Percentiles rank a stretch among this genome's conserved stretches.
Conservation (phyloP, 2,888 invertebrate genomes). For the Catocala nupta region DNA sequence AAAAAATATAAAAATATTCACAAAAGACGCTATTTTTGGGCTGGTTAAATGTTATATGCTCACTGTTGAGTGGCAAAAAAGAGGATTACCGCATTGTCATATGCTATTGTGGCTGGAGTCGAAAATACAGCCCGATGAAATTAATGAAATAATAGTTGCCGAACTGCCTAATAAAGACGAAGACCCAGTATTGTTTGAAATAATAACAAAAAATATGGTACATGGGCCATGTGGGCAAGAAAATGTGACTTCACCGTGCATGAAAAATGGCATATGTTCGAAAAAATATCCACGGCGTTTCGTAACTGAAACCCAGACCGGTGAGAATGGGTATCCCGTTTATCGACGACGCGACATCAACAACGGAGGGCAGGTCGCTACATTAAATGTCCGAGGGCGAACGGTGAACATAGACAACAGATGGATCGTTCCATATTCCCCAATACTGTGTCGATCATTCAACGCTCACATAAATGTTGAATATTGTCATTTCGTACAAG, state of each 20-base stretch:
- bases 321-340: conserved; percentile 21
- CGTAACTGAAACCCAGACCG: conserved; percentile 17
- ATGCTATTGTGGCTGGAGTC: too few relatives aligned
- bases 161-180: conserved; percentile 9
- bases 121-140: conserved; percentile 12
- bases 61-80: too few relatives aligned
- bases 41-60: too few relatives aligned
- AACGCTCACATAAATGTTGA: conserved; percentile 14
- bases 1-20: too few relatives aligned
- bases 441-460: conserved; percentile 9
- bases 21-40: too few relatives aligned
- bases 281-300: conserved; percentile 28
- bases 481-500: conserved; percentile 6
- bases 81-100: too few relatives aligned
- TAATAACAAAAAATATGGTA: too few relatives aligned
- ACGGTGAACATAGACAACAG: conserved; percentile 9
- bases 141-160: conserved; percentile 13
- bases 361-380: conserved; percentile 2
- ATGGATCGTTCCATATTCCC: conserved; percentile 12
- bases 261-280: conserved; percentile 42
- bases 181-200: conserved; percentile 9
- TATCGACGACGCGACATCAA: conserved; percentile 5
- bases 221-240: conserved; percentile 35
- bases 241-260: conserved; percentile 45
- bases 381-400: not conserved